These are phyloP conservation scores for Myotis lucifugus DNA, from an alignment of 2,113 vertebrate species.

Conservation along the genomic window DNA sequence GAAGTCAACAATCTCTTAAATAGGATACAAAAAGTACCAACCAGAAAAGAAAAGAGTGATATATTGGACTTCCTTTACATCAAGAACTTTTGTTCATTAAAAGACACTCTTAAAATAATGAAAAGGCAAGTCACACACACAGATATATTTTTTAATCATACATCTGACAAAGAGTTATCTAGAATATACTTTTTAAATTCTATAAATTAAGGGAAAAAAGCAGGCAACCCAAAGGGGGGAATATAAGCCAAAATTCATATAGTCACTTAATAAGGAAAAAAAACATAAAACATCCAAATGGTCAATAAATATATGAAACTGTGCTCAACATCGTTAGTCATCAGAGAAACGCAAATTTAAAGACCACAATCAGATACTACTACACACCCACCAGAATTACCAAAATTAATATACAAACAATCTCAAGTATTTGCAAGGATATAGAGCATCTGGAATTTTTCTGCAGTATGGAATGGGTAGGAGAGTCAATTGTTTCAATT, in stretches of 20 bases:
- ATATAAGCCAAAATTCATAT: neutral
- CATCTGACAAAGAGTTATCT: neutral
- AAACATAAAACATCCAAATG: neutral
- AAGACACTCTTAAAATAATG: neutral
- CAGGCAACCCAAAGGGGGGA: neutral
- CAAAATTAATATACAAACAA: neutral
- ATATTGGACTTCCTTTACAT: conserved; percentile 1
- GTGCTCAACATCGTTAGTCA: neutral
- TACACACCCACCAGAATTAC: neutral
- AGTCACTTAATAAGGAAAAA: neutral
- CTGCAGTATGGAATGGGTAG: neutral
- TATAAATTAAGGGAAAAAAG: conserved; percentile 8
- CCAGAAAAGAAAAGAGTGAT: neutral
- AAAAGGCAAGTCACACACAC: neutral
- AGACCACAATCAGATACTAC: neutral
- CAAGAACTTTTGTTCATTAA: neutral
- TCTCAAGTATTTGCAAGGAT: neutral
- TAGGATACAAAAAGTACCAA: neutral
- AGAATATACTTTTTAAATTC: neutral
- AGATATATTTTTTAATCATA: neutral
- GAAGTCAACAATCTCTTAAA: neutral
- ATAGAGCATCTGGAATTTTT: neutral
- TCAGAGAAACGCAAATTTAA: conserved; percentile 12
- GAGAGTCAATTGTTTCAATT: neutral
- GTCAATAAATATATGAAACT: neutral